Evolutionary conservation across 2,888 invertebrate species (phyloP).

Genomic region (Nymphalis polychloros): DNA sequence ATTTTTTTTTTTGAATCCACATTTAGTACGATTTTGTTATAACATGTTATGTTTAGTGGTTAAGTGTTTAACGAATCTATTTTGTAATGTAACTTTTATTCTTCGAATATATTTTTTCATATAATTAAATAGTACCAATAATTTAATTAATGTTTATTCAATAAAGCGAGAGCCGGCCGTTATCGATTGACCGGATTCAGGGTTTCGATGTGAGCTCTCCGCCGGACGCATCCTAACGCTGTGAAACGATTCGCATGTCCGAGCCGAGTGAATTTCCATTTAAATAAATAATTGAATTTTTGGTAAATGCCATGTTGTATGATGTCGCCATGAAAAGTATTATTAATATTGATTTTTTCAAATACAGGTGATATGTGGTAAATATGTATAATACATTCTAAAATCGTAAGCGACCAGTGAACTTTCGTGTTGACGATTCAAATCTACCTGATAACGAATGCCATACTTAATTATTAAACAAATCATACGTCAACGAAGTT

Average conservation of each 20-base stretch:
- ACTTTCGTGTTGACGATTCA: neutral
- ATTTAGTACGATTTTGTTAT: conserved; percentile 1
- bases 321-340: no score
- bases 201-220: neutral
- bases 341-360: no score
- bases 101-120: neutral
- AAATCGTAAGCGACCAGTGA: neutral
- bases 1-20: neutral
- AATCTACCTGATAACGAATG: conserved; percentile 5
- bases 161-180: neutral
- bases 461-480: conserved; percentile 4
- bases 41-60: neutral
- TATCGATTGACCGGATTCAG: neutral
- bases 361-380: no score
- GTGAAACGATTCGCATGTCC: no score
- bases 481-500: neutral
- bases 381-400: neutral
- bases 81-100: neutral
- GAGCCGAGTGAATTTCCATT: no score
- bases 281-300: no score
- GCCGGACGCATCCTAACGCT: no score
- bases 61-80: conserved; percentile 6
- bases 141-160: neutral
- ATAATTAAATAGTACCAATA: neutral
- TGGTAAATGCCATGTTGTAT: no score